A percentile compares a stretch with the other conserved stretches of the same genome.
These are phyloP conservation scores for Andrena haemorrhoa DNA, from an alignment of 2,888 invertebrate species.

Conservation along the genomic window DNA sequence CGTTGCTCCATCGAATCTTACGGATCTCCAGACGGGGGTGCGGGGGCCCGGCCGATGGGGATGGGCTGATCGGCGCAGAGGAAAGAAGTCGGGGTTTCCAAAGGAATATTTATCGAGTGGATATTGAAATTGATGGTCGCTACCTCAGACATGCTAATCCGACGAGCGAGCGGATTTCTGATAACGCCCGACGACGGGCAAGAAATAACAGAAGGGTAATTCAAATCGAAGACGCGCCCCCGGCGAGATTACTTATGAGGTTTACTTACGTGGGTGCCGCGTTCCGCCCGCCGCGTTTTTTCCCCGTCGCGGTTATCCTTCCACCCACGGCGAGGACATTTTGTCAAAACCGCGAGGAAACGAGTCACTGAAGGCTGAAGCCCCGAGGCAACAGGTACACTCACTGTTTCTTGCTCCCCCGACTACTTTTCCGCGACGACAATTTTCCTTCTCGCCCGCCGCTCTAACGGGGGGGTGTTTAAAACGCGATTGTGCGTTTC, in stretches of 20 bases:
- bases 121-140: slow-evolving; percentile 80
- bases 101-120: slow-evolving; percentile 81
- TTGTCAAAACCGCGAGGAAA: slow-evolving; percentile 52
- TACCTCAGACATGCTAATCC: slow-evolving; percentile 81
- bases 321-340: slow-evolving; percentile 40
- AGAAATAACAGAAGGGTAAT: slow-evolving; percentile 75
- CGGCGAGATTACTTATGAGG: slow-evolving; percentile 75
- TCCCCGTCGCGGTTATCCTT: slow-evolving; percentile 5
- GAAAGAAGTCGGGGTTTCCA: slow-evolving; percentile 72
- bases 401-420: slow-evolving; percentile 23
- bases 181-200: slow-evolving; percentile 76
- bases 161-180: slow-evolving; percentile 75
- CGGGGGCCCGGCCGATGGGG: slow-evolving; percentile 34
- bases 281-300: slow-evolving; percentile 15
- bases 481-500: slow-evolving; percentile 7
- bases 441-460: not conserved
- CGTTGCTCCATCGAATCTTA: slow-evolving; percentile 69
- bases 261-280: slow-evolving; percentile 70
- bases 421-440: not conserved
- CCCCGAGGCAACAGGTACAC: slow-evolving; percentile 55
- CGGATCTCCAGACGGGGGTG: slow-evolving; percentile 61
- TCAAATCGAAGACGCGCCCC: slow-evolving; percentile 73
- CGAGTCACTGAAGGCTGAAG: not conserved
- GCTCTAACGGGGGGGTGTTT: not conserved
- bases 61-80: slow-evolving; percentile 62